phyloP scores from a whole-genome alignment of 2,113 vertebrate genomes.

The Otocyon megalotis region DNA sequence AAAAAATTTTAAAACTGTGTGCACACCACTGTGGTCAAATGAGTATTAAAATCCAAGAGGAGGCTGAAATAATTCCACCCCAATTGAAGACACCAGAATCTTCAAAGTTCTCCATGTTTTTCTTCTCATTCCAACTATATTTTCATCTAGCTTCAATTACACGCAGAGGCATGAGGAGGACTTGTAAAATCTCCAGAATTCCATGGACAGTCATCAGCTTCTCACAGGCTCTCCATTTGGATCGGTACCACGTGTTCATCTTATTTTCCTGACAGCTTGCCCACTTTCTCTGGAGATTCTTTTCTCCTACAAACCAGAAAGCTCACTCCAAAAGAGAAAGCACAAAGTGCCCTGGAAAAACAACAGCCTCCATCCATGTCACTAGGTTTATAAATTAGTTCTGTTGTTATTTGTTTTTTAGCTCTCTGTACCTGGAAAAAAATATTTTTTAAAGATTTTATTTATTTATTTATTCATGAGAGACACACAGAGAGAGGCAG shows the following conservation, averaged over 20 bases:
- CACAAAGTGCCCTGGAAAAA: constrained; percentile 70
- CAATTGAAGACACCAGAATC: constrained; percentile 27
- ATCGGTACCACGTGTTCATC: constrained; percentile 72
- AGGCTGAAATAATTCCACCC: constrained; percentile 38
- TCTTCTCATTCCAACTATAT: background rate
- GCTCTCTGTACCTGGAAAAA: background rate
- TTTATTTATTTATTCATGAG: no score
- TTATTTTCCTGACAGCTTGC: constrained; percentile 82
- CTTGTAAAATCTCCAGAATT: constrained; percentile 63
- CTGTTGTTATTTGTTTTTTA: background rate
- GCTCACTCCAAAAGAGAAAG: constrained; percentile 71
- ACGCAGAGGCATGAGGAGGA: constrained; percentile 18
- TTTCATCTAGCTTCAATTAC: background rate
- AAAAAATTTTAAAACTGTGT: background rate
- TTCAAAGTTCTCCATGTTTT: background rate
- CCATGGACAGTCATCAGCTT: constrained; percentile 63
- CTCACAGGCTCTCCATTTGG: constrained; percentile 76
- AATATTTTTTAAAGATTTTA: no score
- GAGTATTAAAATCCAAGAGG: constrained; percentile 60
- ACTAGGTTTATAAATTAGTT: background rate
- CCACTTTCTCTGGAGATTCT: constrained; percentile 76
- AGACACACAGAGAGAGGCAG: no score
- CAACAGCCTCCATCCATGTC: constrained; percentile 8
- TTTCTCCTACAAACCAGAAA: constrained; percentile 76
- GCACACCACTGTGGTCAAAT: constrained; percentile 27